Base-by-base conservation (phyloP, 2,797 vertebrate species). In the Sebastes cheni region DNA sequence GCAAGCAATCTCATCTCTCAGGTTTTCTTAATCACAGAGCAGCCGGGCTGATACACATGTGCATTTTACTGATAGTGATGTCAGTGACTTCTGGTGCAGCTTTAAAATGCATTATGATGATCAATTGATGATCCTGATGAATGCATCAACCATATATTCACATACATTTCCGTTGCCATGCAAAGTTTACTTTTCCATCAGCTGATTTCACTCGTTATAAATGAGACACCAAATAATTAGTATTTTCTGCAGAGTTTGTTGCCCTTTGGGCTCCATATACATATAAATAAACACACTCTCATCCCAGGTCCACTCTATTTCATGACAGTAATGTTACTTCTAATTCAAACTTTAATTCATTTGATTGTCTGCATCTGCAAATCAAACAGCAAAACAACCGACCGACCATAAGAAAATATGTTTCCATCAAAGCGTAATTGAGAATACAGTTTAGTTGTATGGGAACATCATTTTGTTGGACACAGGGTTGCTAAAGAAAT, bases 401-500 rank as follows among this genome's bases (percentile, higher is more conserved):
- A 52, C 50, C 9, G 3, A 8, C 46, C 16, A 3, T 18, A 18
- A 52, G 50, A 52, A 52, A n/a, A 20, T 20, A 50, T 2, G 0
- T 50, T 50, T 20, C 46, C 46, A 50, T 52, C 20, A 2, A 5
- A 52, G 50, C 0, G 18, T n/a, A 52, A 52, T n/a, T 52, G 50
- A n/a, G 50, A 52, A 52, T 52, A 2, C 50, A n/a, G 9, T 52
- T 52, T 52, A 52, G 4, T n/a, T 1, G 4, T n/a, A 52, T 52
- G 50, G 50, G 8, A 22, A 52, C 8, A 1, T 52, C 18, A n/a
- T n/a, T n/a, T n/a, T 52, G 14, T 52, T 0, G 20, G 50, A 52
- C 0, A 52, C 50, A n/a, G 8, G 50, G 2, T 0, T 52, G 50
- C 0, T n/a, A 52, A 52, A 46, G 3, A 52, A 46, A 46, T 0